Percentiles rank a stretch among this genome's conserved stretches.
Conservation (phyloP, 2,113 vertebrate species). For the Lycaon pictus region DNA sequence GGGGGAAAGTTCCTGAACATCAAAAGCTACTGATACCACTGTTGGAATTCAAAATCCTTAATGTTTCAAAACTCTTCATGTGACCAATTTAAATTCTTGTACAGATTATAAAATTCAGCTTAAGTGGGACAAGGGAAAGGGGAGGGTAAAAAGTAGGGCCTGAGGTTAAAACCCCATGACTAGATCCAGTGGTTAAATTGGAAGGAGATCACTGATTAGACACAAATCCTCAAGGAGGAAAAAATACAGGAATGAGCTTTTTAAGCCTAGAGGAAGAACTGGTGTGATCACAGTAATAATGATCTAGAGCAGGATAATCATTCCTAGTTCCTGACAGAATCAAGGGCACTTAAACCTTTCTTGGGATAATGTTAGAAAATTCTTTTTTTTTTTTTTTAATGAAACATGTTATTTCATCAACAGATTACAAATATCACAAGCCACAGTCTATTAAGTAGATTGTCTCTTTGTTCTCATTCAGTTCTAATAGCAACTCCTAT, state of each 20-base stretch:
- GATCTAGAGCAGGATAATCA: slow-evolving; percentile 31
- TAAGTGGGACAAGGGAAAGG: not conserved
- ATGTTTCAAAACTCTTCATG: slow-evolving; percentile 25
- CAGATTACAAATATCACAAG: slow-evolving; percentile 66
- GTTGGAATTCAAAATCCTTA: slow-evolving; percentile 31
- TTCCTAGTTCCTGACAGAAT: slow-evolving; percentile 42
- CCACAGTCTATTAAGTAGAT: slow-evolving; percentile 71
- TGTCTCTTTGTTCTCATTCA: slow-evolving; percentile 63
- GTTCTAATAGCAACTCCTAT: slow-evolving; percentile 63
- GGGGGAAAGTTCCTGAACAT: not conserved
- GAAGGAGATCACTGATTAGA: slow-evolving; percentile 44
- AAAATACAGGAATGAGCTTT: not conserved
- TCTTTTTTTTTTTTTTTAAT: slow-evolving; percentile 49
- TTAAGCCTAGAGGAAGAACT: slow-evolving; percentile 34
- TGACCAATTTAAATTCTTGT: slow-evolving; percentile 1
- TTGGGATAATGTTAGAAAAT: slow-evolving; percentile 57
- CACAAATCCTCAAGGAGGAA: not conserved
- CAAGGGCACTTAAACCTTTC: slow-evolving; percentile 38
- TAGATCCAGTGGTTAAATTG: slow-evolving; percentile 67
- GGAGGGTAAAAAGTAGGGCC: not conserved
- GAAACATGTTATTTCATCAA: slow-evolving; percentile 74
- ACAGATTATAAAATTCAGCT: not conserved
- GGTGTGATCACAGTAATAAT: slow-evolving; percentile 49
- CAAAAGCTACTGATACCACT: not conserved
- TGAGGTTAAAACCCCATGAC: not conserved